Percentiles rank a stretch among this genome's conserved stretches.
Conservation (phyloP, 2,113 vertebrate species). For the Athene noctua region DNA sequence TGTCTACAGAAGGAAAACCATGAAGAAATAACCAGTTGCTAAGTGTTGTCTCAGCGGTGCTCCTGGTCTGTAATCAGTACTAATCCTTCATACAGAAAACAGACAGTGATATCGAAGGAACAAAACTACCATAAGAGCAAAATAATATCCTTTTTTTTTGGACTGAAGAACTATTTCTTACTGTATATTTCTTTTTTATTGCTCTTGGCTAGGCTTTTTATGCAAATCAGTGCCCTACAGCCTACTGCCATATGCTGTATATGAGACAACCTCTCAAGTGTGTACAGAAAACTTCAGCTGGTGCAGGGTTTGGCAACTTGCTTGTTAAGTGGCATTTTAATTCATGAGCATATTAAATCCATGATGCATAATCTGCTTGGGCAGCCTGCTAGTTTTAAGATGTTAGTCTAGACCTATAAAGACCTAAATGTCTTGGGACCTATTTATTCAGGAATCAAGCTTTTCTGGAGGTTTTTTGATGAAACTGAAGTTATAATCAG, state of each 20-base stretch:
- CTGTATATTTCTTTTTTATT: not conserved
- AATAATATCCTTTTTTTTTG: not conserved
- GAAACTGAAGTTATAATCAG: not conserved
- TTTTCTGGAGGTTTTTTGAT: not conserved
- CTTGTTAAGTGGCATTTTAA: slow-evolving; percentile 6
- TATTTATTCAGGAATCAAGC: not conserved
- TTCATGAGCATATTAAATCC: slow-evolving; percentile 25
- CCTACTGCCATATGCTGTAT: not conserved
- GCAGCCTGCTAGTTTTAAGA: slow-evolving; percentile 35
- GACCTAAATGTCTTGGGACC: slow-evolving; percentile 9
- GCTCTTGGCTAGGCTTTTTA: not conserved
- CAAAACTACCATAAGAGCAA: not conserved
- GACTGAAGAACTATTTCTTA: not conserved
- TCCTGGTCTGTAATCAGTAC: not conserved
- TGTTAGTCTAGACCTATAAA: slow-evolving; percentile 59
- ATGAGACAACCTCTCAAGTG: not conserved
- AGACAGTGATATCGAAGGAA: not conserved
- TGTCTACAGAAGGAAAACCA: not conserved
- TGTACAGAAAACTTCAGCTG: not conserved
- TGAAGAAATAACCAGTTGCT: slow-evolving; percentile 1
- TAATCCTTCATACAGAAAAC: not conserved
- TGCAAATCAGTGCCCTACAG: not conserved
- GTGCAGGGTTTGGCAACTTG: not conserved
- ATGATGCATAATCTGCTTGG: not conserved
- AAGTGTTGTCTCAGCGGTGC: not conserved